These are phyloP conservation scores for Gila robusta DNA, from an alignment of 2,797 vertebrate genomes.

Conservation along the genomic window DNA sequence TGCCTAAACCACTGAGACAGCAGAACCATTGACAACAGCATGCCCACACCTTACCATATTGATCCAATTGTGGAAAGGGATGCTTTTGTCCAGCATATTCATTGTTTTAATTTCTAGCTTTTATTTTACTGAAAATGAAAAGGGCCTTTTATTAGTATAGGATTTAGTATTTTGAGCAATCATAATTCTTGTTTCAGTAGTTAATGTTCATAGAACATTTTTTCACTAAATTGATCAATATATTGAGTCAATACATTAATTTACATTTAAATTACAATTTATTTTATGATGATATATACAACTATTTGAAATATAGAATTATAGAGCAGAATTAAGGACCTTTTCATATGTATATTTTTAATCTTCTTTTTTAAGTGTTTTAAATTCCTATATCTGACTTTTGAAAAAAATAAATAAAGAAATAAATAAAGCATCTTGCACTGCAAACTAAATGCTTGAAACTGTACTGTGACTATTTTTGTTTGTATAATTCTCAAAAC, in stretches of 20 bases:
- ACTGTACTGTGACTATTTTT: not conserved
- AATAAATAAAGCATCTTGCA: not conserved
- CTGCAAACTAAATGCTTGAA: not conserved
- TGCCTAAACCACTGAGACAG: conserved; percentile 69
- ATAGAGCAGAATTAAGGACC: not conserved
- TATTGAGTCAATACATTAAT: not conserved
- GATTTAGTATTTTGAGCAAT: conserved; percentile 57
- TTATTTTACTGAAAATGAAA: conserved; percentile 63
- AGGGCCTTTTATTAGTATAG: not conserved
- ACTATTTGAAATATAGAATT: not conserved
- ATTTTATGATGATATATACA: not conserved
- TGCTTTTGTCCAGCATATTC: conserved; percentile 74
- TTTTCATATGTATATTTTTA: not conserved
- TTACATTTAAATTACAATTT: not conserved
- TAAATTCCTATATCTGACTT: not conserved
- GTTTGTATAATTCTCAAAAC: not conserved
- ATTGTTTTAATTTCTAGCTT: conserved; percentile 69
- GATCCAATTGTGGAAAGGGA: conserved; percentile 79
- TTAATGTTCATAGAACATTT: not conserved
- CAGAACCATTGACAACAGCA: conserved; percentile 71
- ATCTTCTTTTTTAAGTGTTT: not conserved
- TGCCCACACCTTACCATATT: conserved; percentile 75
- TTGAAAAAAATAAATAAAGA: not conserved
- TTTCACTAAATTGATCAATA: not conserved
- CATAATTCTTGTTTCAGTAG: not conserved